Percentiles rank a stretch among this genome's conserved stretches.
Conservation (phyloP, 2,113 vertebrate species). For the Morone chrysops region DNA sequence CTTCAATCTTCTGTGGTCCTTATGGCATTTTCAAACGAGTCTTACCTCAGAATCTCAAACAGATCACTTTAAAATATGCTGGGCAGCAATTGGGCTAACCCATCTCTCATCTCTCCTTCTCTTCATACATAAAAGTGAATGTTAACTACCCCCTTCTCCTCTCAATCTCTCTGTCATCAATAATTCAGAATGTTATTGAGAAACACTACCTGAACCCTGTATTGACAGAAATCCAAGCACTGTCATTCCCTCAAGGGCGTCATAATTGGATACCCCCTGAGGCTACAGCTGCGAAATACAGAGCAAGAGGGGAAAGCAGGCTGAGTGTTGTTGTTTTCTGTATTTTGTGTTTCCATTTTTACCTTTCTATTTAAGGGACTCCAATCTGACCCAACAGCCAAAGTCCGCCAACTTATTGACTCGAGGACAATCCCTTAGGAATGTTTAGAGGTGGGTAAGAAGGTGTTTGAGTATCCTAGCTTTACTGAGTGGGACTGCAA, state of each 20-base stretch:
- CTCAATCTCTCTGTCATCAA: conserved; percentile 75
- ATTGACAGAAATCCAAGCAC: conserved; percentile 84
- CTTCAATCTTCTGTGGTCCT: conserved; percentile 37
- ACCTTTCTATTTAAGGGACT: conserved; percentile 62
- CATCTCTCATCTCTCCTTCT: conserved; percentile 40
- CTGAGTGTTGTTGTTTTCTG: conserved; percentile 59
- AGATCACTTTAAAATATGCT: conserved; percentile 66
- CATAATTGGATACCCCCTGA: conserved; percentile 79
- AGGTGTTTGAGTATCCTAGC: conserved; percentile 15
- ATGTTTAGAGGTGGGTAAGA: conserved; percentile 31
- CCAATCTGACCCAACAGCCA: conserved; percentile 41
- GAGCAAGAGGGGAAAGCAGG: conserved; percentile 34
- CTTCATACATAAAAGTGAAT: conserved; percentile 71
- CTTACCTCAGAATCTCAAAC: conserved; percentile 61
- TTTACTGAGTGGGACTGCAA: neutral
- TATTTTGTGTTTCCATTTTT: conserved; percentile 72
- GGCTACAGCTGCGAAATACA: conserved; percentile 43
- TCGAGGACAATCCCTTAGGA: conserved; percentile 5
- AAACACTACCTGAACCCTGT: conserved; percentile 82
- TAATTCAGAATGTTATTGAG: conserved; percentile 84
- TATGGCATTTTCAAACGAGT: conserved; percentile 38
- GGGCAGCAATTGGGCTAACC: conserved; percentile 30
- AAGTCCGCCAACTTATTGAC: conserved; percentile 50
- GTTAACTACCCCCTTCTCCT: conserved; percentile 65
- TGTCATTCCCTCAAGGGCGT: conserved; percentile 77